Conservation (phyloP, 2,113 vertebrate genomes). For the Sinocyclocheilus rhinocerous region DNA sequence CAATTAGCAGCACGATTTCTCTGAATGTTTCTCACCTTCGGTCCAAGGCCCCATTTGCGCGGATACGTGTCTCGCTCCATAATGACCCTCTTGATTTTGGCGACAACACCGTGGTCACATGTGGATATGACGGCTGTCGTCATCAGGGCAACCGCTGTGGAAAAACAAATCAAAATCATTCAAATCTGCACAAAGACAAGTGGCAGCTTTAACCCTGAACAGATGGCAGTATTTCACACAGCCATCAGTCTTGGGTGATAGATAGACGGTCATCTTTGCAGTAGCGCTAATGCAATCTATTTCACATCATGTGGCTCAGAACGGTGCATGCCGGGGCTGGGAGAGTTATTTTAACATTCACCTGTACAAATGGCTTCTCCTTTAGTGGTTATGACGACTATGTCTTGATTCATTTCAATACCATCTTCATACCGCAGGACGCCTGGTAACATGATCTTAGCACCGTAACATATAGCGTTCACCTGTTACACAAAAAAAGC, state of each 20-base stretch:
- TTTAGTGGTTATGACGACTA: conserved; percentile 94
- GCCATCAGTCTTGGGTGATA: conserved; percentile 81
- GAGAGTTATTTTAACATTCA: conserved; percentile 53
- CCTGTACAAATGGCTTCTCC: conserved; percentile 95
- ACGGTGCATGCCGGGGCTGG: not conserved
- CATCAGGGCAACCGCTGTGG: conserved; percentile 89
- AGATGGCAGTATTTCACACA: not conserved
- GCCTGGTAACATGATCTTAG: conserved; percentile 96
- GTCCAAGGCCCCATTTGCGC: conserved; percentile 94
- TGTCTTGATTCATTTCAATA: conserved; percentile 94
- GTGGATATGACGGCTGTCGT: conserved; percentile 97
- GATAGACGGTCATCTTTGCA: conserved; percentile 74
- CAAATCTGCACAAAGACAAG: too few species aligned
- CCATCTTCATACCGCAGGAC: conserved; percentile 94
- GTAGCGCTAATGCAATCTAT: conserved; percentile 67
- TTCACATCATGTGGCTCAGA: conserved; percentile 74
- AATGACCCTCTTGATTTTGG: conserved; percentile 97
- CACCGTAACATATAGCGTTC: conserved; percentile 97
- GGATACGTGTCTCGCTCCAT: conserved; percentile 98
- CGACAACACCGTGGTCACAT: conserved; percentile 92
- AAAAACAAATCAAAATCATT: too few species aligned
- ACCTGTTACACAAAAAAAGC: conserved; percentile 74
- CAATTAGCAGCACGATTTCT: fast-evolving
- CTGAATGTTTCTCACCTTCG: conserved; percentile 79
- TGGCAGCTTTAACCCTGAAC: too few species aligned